phyloP scores from a whole-genome alignment of 2,797 vertebrate species.

The Tadarida brasiliensis region DNA sequence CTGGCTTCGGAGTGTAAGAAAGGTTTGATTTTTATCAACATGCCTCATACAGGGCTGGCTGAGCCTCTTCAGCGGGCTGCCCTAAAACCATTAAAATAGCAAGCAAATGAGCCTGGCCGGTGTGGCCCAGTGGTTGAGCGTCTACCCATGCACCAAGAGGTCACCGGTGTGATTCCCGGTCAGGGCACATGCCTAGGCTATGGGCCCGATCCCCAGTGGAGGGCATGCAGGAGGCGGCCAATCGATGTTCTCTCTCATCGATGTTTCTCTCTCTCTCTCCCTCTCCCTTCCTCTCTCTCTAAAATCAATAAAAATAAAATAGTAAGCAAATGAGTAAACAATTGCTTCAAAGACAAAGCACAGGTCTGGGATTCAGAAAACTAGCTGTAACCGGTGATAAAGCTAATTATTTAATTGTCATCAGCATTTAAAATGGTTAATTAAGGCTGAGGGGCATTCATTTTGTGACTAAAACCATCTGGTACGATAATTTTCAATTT shows the following conservation, averaged over 20 bases:
- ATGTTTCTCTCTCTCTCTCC: too few relatives aligned
- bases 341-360: constrained; percentile 47
- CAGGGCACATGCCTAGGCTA: too few relatives aligned
- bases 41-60: not conserved
- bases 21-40: too few relatives aligned
- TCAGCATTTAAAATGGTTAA: constrained; percentile 56
- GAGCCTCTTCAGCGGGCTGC: not conserved
- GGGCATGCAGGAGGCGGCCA: too few relatives aligned
- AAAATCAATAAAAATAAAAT: not conserved
- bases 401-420: constrained; percentile 70
- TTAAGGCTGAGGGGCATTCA: constrained; percentile 60
- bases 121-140: too few relatives aligned
- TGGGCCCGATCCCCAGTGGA: too few relatives aligned
- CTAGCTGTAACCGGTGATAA: constrained; percentile 58
- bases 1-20: not conserved
- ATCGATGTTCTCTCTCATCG: too few relatives aligned
- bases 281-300: too few relatives aligned
- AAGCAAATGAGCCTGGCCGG: not conserved
- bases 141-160: too few relatives aligned
- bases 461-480: constrained; percentile 68
- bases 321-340: not conserved
- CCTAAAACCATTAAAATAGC: not conserved
- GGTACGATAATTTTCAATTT: not conserved
- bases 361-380: constrained; percentile 60
- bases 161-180: too few relatives aligned